These are phyloP conservation scores for Arbacia lixula DNA, from an alignment of 53 echinoderm and acorn worm species.

Conservation along the genomic window DNA sequence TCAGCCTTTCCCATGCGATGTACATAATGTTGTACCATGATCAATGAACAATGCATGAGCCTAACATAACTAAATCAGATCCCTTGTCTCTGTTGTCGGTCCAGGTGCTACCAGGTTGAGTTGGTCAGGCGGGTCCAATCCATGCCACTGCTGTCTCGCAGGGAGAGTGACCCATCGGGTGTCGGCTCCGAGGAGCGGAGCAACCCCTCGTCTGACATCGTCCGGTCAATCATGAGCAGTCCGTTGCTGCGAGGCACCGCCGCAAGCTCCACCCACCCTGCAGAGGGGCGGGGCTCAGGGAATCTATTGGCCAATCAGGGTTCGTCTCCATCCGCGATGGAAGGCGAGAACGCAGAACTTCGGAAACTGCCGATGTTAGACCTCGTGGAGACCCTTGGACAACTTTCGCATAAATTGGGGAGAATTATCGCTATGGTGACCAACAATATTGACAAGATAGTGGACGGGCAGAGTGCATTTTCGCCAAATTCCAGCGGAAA, in stretches of 20 bases:
- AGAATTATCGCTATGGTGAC: slow-evolving; percentile 93
- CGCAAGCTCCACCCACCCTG: slow-evolving; percentile 16
- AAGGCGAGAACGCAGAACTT: slow-evolving; percentile 58
- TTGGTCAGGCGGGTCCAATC: slow-evolving; percentile 38
- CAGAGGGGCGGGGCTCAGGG: slow-evolving; percentile 51
- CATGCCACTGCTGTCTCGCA: slow-evolving; percentile 20
- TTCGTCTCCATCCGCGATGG: slow-evolving; percentile 15
- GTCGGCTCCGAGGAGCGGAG: not conserved
- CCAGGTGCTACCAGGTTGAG: slow-evolving; percentile 48
- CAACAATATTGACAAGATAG: slow-evolving; percentile 90
- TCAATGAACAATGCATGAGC: too few relatives aligned
- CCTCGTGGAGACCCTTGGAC: slow-evolving; percentile 77
- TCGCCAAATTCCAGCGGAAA: slow-evolving; percentile 95
- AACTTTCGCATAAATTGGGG: slow-evolving; percentile 86
- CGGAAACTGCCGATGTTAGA: slow-evolving; percentile 73
- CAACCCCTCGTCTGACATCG: slow-evolving; percentile 22
- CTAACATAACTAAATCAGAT: too few relatives aligned
- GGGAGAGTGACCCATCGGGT: slow-evolving; percentile 29
- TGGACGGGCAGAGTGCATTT: slow-evolving; percentile 85
- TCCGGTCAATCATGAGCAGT: slow-evolving; percentile 53
- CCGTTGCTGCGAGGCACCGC: slow-evolving; percentile 37
- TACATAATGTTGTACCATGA: too few relatives aligned
- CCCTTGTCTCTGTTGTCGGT: too few relatives aligned
- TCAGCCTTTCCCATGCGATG: too few relatives aligned
- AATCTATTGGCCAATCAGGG: not conserved